Base-by-base conservation (phyloP, 2,888 invertebrate genomes). In the Drosophila percnosoma region DNA sequence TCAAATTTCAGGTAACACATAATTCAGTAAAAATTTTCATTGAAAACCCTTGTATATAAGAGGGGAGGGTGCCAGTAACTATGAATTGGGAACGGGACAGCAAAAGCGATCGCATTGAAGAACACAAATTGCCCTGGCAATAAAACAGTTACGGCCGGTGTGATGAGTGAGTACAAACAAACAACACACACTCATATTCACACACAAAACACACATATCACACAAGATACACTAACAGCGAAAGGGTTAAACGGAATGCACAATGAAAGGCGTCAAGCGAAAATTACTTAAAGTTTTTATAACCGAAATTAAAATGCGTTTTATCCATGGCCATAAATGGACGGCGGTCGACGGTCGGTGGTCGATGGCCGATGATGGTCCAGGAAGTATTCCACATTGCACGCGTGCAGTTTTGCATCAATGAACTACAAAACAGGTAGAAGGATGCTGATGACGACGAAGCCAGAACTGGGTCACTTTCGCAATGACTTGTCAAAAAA, bases 401-500 rank as follows among this genome's bases (percentile, higher is more conserved):
- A 75, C 85, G 89, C 89, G 89, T 72, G 58, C 80, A 73, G 55
- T 45, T 48, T 63, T 55, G 66, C 79, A 87, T 87, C 90, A 90
- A 90, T 87, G 90, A 90, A 87, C 62, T 81, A 76, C 82, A 66
- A 38, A 18, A 27, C 83, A 84, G 83, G 82, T 82, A 84, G 78
- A 60, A 42, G 48, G 38, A 55, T 64, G 52, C 51, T 59, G 75
- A 75, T 73, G 80, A 71, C 70, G 55, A 59, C 55, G 78, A 69
- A 63, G 29, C 70, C 83, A 73, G 85, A 89, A 84, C 85, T 85
- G 87, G 85, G 85, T 85, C 85, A 85, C 89, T 87, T 85, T 85
- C 79, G 87, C 85, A 85, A 82, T 85, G 85, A 85, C 85, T 85
- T 89, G 85, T 82, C 85, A 89, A 84, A 85, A 84, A 68, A 60